Evolutionary conservation across 2,888 invertebrate genomes (phyloP).

Genomic region (Mimumesa dahlbomi): DNA sequence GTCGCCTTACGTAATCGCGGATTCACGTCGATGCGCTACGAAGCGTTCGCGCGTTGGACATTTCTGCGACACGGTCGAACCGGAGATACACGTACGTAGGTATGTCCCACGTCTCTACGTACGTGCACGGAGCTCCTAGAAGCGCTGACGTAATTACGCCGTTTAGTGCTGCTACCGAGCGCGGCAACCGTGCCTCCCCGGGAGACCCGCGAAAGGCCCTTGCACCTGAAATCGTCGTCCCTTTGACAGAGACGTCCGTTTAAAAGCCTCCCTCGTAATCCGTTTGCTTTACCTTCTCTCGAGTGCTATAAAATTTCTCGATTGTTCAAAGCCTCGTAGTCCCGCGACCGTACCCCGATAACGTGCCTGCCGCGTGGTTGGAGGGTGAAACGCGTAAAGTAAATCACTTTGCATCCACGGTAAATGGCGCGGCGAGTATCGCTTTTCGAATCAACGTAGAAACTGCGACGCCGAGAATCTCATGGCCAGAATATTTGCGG

Average conservation of each 20-base stretch:
- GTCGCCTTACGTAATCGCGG: too few species aligned
- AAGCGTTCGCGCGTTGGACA: too few species aligned
- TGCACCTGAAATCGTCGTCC: conserved; percentile 32
- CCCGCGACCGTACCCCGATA: too few species aligned
- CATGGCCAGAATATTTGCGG: too few species aligned
- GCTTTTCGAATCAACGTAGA: too few species aligned
- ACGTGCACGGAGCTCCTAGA: conserved; percentile 44
- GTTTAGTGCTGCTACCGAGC: conserved; percentile 64
- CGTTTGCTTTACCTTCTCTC: background rate
- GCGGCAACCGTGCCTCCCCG: conserved; percentile 52
- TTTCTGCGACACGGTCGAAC: too few species aligned
- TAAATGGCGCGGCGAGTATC: background rate
- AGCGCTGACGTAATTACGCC: conserved; percentile 60
- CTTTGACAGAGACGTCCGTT: background rate
- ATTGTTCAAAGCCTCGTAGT: too few species aligned
- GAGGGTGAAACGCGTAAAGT: too few species aligned
- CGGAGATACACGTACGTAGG: background rate
- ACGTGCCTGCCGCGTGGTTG: background rate
- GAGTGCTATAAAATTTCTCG: too few species aligned
- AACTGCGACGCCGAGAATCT: too few species aligned
- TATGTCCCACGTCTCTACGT: too few species aligned
- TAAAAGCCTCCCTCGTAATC: conserved; percentile 1
- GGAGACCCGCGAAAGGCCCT: conserved; percentile 30
- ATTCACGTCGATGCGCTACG: too few species aligned
- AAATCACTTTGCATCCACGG: background rate